Base-by-base conservation (phyloP, 2,888 invertebrate genomes). In the Athetis lepigone region DNA sequence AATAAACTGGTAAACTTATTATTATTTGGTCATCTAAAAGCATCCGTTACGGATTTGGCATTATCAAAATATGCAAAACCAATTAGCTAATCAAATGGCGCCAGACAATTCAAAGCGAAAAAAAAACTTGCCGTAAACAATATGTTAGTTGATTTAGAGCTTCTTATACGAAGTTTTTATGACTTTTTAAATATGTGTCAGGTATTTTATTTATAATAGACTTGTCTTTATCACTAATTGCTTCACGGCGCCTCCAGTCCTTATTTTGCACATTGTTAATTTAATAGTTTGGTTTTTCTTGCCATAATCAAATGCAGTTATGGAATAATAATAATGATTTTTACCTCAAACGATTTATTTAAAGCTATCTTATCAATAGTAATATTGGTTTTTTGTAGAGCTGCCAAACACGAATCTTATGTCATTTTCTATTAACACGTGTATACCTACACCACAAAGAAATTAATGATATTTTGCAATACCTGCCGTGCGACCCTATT, bases 61-160 rank as follows among this genome's bases (percentile, higher is more conserved):
- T 61, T 50, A 74, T 59, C 33, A 62, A 65, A 61, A 66, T 57
- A 63, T 66, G 61, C 47, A 65, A 77, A 76, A 55, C 57, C 65
- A 68, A 72, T 79, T 74, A 73, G 68, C 61, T 77, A 81, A 82
- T 82, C 77, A 85, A 79, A 77, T 81, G 85, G 85, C 85, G 86
- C 86, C 86, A 84, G 80, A 77, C 70, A 51, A 73, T 75, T 63
- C 58, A 72, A 78, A 80, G 52, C 59, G 29, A 52, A 75, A 77
- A 66, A 33, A 45, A 79, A 80, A 76, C 74, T 75, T 54, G 49
- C 65, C 71, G 60, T 73, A 74, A 60, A 65, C 59, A 73, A 74
- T 68, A 69, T 67, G 47, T 55, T 74, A 69, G 64, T 57, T 63
- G 60, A 59, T 63, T 77, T 67, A 23, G 33, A 59, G 27, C 29